These are phyloP conservation scores for Pedicia rivosa DNA, from an alignment of 2,888 invertebrate genomes.

Conservation along the genomic window DNA sequence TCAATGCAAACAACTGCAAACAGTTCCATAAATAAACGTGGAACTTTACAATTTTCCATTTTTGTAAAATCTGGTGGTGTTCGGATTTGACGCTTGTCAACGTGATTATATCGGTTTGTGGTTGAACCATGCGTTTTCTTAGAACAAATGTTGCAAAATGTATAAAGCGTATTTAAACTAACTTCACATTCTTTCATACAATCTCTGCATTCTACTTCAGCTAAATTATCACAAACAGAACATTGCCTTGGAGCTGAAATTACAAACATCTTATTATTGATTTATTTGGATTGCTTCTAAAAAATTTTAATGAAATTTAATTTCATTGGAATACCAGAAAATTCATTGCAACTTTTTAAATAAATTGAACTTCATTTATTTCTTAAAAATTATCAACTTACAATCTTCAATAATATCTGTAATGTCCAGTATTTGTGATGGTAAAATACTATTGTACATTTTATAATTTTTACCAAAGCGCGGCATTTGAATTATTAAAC, in stretches of 20 bases:
- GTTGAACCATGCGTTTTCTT: conserved; percentile 44
- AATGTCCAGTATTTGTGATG: conserved; percentile 83
- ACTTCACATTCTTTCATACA: conserved; percentile 52
- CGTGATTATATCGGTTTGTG: too few species aligned
- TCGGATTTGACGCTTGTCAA: conserved; percentile 32
- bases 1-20: conserved; percentile 97
- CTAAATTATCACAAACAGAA: conserved; percentile 77
- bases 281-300: too few species aligned
- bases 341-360: too few species aligned
- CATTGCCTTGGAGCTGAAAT: conserved; percentile 89
- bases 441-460: conserved; percentile 87
- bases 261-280: too few species aligned
- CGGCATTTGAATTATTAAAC: conserved; percentile 95
- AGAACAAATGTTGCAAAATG: conserved; percentile 64
- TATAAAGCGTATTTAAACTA: conserved; percentile 66
- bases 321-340: too few species aligned
- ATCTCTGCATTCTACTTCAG: conserved; percentile 76
- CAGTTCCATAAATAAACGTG: conserved; percentile 79
- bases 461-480: conserved; percentile 93
- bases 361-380: too few species aligned
- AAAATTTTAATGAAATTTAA: too few species aligned
- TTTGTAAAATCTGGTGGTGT: conserved; percentile 40
- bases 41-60: conserved; percentile 52
- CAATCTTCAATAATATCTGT: conserved; percentile 92
- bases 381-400: too few species aligned